phyloP scores from a whole-genome alignment of 1,140 invertebrate genomes.

The Caenorhabditis briggsae region DNA sequence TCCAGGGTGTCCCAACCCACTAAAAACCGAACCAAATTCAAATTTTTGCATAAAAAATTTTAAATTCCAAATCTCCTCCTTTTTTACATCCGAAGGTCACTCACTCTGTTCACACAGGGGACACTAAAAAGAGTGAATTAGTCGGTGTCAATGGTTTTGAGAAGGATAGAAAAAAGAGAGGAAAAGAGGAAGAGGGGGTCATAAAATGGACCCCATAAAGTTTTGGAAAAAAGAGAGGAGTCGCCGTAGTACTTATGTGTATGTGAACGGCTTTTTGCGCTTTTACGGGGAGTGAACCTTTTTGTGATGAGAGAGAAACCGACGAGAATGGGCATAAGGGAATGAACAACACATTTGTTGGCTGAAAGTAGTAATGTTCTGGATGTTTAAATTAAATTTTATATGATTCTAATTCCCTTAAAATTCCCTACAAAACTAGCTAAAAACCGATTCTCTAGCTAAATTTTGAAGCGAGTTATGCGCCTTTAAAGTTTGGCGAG shows the following conservation, averaged over 20 bases:
- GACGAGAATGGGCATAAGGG: too few relatives aligned
- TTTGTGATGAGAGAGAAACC: background rate
- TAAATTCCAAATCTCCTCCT: background rate
- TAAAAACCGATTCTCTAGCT: too few relatives aligned
- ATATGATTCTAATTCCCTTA: too few relatives aligned
- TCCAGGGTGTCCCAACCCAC: background rate
- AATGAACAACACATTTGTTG: too few relatives aligned
- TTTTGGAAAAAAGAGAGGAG: background rate
- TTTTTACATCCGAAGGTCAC: background rate
- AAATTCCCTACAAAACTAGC: too few relatives aligned
- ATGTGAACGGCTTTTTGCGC: background rate
- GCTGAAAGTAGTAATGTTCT: too few relatives aligned
- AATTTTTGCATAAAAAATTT: background rate
- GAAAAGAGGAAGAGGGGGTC: background rate
- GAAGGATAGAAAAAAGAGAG: slow-evolving; percentile 9
- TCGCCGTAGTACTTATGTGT: background rate
- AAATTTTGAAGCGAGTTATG: too few relatives aligned
- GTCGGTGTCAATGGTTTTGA: slow-evolving; percentile 34
- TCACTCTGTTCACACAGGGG: background rate
- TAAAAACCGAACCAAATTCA: background rate
- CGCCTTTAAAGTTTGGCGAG: too few relatives aligned
- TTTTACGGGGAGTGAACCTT: background rate
- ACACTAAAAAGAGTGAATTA: slow-evolving; percentile 25
- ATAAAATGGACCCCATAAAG: slow-evolving; percentile 39
- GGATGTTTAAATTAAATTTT: too few relatives aligned